Base-by-base conservation (phyloP, 2,797 vertebrate genomes). In the Phyllotis vaccarum region DNA sequence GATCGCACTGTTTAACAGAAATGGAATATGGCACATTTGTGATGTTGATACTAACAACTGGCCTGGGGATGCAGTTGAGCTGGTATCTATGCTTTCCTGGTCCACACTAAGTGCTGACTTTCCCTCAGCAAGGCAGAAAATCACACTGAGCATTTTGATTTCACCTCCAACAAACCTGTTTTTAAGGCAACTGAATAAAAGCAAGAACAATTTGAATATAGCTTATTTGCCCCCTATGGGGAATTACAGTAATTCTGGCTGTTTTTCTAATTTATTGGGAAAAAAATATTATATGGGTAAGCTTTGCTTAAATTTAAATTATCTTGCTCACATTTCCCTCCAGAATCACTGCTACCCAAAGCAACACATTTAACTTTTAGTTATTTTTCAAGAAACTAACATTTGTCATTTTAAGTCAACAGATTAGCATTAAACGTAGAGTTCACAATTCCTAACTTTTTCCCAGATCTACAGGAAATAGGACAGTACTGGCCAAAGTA, bases 131-230 rank as follows among this genome's bases (percentile, higher is more conserved):
- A 31, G n/a, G 34, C 46, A 86, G 43, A 24, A 68, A 52, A n/a
- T 49, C 31, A 52, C 46, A 27, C 78, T 62, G 13, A 22, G 22
- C 78, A 60, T 52, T 17, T 68, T 80, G 80, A 82, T 56, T 72
- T 60, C 11, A 79, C 12, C 3, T 82, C 37, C 43, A 90, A 90
- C 34, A 90, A 72, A 94, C 21, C 5, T 43, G 10, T 19, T 56
- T 85, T 83, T 5, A 5, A 27, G 40, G 37, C 62, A 81, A 78
- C 0, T 0, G 4, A 86, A 87, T 40, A 66, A 72, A 78, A 43
- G 29, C 31, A 94, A 76, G 19, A 91, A 79, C 91, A 76, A 46
- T 7, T 86, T 75, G 27, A 68, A 86, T 22, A 91, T 68, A 95
- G 11, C n/a, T 54, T 43, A 27, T 74, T 31, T 74, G 83, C 40